These are phyloP conservation scores for Melitaea athalia DNA, from an alignment of 2,888 invertebrate species.

Conservation along the genomic window DNA sequence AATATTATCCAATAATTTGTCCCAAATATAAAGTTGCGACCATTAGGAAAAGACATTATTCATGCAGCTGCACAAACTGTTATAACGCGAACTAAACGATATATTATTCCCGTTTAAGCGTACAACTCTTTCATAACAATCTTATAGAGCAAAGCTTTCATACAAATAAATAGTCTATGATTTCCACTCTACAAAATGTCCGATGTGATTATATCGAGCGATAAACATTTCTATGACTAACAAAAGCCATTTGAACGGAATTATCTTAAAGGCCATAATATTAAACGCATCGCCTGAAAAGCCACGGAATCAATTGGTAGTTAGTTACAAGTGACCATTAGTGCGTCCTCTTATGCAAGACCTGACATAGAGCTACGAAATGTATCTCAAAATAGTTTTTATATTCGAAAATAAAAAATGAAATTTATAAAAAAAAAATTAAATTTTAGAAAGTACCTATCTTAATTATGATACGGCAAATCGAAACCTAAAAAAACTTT, in stretches of 20 bases:
- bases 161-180: background rate
- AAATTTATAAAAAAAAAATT: background rate
- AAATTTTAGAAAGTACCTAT: too few relatives aligned
- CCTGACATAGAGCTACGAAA: conserved; percentile 7
- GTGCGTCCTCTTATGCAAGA: conserved; percentile 3
- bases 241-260: conserved; percentile 21
- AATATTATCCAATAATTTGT: too few relatives aligned
- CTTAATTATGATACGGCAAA: too few relatives aligned
- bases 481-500: too few relatives aligned
- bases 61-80: background rate
- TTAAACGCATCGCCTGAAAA: conserved; percentile 35
- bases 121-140: background rate
- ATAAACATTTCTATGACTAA: conserved; percentile 1
- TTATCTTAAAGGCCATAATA: conserved; percentile 26
- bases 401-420: background rate
- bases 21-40: too few relatives aligned
- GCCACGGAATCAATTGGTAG: conserved; percentile 38
- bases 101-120: background rate
- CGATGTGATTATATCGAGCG: conserved; percentile 1
- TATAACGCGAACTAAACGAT: background rate
- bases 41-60: background rate
- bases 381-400: background rate
- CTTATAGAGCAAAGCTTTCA: background rate
- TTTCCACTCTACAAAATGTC: conserved; percentile 8
- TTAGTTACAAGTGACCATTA: conserved; percentile 30